Conservation (phyloP, 2,113 vertebrate species). For the Amblyornis subalaris region DNA sequence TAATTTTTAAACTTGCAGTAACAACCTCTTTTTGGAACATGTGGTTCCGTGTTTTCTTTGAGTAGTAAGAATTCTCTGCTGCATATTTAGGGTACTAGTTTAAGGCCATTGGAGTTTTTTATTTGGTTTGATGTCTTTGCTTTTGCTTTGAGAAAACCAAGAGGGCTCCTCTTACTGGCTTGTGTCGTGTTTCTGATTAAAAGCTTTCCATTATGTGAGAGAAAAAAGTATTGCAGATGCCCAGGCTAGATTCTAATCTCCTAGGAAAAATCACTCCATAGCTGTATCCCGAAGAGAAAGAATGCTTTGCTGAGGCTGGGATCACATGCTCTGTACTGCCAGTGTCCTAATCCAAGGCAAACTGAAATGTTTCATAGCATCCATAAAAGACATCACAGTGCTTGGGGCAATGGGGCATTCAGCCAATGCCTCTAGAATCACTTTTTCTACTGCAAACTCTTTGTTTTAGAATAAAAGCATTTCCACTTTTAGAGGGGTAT, state of each 20-base stretch:
- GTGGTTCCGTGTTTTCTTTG: background rate
- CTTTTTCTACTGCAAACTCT: background rate
- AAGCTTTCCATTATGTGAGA: conserved; percentile 38
- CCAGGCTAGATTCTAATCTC: conserved; percentile 29
- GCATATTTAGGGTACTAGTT: background rate
- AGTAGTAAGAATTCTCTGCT: background rate
- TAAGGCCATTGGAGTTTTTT: background rate
- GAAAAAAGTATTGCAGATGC: conserved; percentile 25
- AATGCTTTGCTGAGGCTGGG: conserved; percentile 49
- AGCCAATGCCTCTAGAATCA: conserved; percentile 27
- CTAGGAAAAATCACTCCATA: conserved; percentile 48
- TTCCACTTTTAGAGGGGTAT: background rate
- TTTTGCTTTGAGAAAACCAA: background rate
- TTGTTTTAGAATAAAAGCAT: background rate
- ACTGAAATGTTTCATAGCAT: conserved; percentile 46
- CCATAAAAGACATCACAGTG: conserved; percentile 40
- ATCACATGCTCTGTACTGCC: conserved; percentile 47
- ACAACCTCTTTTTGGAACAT: background rate
- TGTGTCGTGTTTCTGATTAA: background rate
- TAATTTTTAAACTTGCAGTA: background rate
- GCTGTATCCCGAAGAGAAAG: conserved; percentile 43
- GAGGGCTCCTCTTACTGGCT: background rate
- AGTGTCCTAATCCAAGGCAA: conserved; percentile 52
- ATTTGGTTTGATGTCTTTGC: background rate
- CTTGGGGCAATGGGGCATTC: conserved; percentile 15